A percentile compares a stretch with the other conserved stretches of the same genome.
Evolutionary conservation across 1,140 invertebrate species (phyloP).

Genomic region (Octopus sinensis): DNA sequence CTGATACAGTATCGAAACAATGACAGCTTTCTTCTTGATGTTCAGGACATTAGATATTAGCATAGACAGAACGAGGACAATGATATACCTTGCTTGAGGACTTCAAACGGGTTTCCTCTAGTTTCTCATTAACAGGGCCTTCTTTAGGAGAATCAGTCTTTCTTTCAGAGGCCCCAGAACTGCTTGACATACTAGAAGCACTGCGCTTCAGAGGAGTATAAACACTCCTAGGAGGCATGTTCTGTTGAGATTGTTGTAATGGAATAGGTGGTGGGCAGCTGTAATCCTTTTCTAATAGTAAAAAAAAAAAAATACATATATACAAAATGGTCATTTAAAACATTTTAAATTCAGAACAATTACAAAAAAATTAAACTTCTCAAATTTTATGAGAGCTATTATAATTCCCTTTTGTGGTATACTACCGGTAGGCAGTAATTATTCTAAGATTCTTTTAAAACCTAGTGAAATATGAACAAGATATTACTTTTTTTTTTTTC

Average conservation of each 20-base stretch:
- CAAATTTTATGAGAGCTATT: too few species aligned
- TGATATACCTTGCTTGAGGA: constrained; percentile 26
- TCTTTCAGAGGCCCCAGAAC: constrained; percentile 44
- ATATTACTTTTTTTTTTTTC: too few species aligned
- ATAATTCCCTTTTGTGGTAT: too few species aligned
- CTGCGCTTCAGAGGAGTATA: constrained; percentile 55
- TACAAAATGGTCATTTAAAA: too few species aligned
- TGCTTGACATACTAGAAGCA: constrained; percentile 48
- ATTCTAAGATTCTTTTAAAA: too few species aligned
- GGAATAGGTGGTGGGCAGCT: constrained; percentile 53
- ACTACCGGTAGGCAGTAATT: too few species aligned
- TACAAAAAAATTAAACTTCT: too few species aligned
- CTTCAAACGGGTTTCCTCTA: constrained; percentile 25
- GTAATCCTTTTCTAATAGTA: constrained; percentile 24
- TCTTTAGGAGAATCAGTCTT: constrained; percentile 53
- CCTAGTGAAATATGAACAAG: too few species aligned
- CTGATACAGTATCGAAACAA: constrained; percentile 8
- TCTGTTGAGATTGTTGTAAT: constrained; percentile 53
- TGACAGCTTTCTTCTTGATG: neutral
- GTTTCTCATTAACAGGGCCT: constrained; percentile 25
- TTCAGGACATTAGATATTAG: neutral
- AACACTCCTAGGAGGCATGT: constrained; percentile 47
- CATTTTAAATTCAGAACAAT: too few species aligned
- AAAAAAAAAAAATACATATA: neutral
- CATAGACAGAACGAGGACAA: neutral